Percentiles rank a stretch among this genome's conserved stretches.
Evolutionary conservation across 2,113 vertebrate genomes (phyloP).

Genomic region (Erythrocercus mccallii): DNA sequence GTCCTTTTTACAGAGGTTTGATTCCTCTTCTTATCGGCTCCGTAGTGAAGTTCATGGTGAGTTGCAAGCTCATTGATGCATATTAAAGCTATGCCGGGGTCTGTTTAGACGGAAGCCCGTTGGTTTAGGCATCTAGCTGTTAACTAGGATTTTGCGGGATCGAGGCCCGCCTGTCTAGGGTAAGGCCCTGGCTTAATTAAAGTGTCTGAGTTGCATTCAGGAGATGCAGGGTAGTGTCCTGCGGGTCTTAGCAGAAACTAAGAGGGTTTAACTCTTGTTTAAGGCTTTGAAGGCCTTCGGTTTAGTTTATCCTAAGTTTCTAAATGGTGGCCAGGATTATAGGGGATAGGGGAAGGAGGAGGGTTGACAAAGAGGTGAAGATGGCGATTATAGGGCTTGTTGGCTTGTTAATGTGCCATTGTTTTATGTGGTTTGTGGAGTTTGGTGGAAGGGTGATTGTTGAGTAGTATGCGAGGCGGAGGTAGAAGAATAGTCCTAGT

Average conservation of each 20-base stretch:
- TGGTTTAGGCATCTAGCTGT: not conserved
- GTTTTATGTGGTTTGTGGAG: not conserved
- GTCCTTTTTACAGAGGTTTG: not conserved
- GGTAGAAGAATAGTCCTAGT: too few species aligned
- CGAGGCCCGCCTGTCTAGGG: not conserved
- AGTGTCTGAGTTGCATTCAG: not conserved
- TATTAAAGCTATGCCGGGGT: rapidly evolving
- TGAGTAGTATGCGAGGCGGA: too few species aligned
- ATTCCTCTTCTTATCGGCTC: not conserved
- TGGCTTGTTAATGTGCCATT: rapidly evolving
- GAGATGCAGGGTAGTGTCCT: rapidly evolving
- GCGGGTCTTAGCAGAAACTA: not conserved
- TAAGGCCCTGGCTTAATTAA: not conserved
- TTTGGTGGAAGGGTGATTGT: not conserved
- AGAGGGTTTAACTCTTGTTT: not conserved
- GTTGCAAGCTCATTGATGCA: not conserved
- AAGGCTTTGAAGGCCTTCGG: not conserved
- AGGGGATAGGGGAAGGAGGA: rapidly evolving
- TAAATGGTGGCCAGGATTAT: not conserved
- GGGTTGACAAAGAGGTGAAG: rapidly evolving
- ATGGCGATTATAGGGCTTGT: rapidly evolving
- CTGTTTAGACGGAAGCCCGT: not conserved
- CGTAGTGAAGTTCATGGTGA: not conserved
- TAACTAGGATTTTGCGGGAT: rapidly evolving
- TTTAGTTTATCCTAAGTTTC: not conserved